Evolutionary conservation across 1,140 invertebrate genomes (phyloP), one percentile per base, ranked within the genome.

Genomic region (Lepidurus couesii): DNA sequence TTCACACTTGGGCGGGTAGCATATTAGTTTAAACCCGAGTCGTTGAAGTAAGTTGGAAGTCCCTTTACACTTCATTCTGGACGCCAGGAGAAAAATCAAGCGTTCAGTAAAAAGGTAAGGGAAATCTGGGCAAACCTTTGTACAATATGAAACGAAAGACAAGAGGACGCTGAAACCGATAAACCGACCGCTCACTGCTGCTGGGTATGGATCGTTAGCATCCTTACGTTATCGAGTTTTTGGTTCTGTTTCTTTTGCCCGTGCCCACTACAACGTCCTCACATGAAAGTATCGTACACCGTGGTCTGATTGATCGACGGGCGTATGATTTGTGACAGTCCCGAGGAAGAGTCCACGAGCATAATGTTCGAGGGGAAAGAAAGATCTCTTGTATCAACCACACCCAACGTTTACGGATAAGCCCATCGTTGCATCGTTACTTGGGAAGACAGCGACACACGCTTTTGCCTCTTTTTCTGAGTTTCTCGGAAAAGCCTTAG

Each of bases 241-340:
- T 65, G 21, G 16, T 65, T 65, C 53, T 9, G 16, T 21, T 65
- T 21, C 6, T 21, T 65, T 16, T 16, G n/a, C 16, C 53, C 53
- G 16, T 65, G 53, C 53, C 53, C 53, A 65, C 53, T 65, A 65
- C 53, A 65, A 65, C n/a, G 6, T 9, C 53, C 45, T 21, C 53
- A 65, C 53, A 21, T 65, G 53, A 65, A 65, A 65, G 9, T 65
- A 65, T 65, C 53, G 13, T 65, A 65, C n/a, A 65, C 16, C 53
- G 53, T 21, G 53, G 53, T 65, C 53, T 65, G 53, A 65, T 65
- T 65, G 53, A 65, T 65, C 53, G 53, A 65, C 53, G 53, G 53
- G 53, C 53, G 53, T 13, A 65, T 65, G 53, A 65, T 65, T 65
- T 65, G 53, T 65, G 53, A 65, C 53, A 65, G 53, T 65, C 53